Percentiles rank a stretch among this genome's conserved stretches.
These are phyloP conservation scores for Parotocinclus haroldoi DNA, from an alignment of 2,797 vertebrate genomes.

Conservation along the genomic window DNA sequence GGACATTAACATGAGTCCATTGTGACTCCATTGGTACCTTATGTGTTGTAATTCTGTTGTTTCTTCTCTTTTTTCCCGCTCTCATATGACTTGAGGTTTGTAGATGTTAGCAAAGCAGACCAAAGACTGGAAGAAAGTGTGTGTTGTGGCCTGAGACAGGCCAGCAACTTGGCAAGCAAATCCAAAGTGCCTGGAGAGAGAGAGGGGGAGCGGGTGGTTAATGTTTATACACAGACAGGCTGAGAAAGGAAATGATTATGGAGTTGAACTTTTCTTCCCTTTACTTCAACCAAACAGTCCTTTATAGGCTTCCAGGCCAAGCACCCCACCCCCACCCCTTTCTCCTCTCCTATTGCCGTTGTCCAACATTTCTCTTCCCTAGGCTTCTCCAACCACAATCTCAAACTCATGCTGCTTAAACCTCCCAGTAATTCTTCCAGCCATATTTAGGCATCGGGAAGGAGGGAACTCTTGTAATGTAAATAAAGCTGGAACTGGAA, in stretches of 20 bases:
- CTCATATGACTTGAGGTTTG: conserved; percentile 12
- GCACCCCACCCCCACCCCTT: background rate
- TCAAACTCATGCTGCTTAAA: conserved; percentile 23
- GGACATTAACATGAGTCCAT: background rate
- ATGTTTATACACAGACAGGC: conserved; percentile 48
- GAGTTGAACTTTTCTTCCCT: conserved; percentile 27
- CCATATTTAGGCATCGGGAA: conserved; percentile 67
- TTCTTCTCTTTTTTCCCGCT: background rate
- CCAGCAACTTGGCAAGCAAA: conserved; percentile 20
- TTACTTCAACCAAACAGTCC: conserved; percentile 12
- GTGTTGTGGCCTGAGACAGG: conserved; percentile 18
- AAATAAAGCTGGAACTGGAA: conserved; percentile 61
- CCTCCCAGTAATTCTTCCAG: conserved; percentile 60
- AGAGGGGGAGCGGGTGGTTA: conserved; percentile 32
- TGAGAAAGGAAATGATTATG: conserved; percentile 52
- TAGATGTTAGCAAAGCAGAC: conserved; percentile 2
- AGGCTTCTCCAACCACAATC: conserved; percentile 8
- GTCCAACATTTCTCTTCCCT: conserved; percentile 13
- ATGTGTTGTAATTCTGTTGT: background rate
- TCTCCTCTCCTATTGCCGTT: background rate
- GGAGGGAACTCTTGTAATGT: conserved; percentile 59
- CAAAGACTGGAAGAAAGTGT: conserved; percentile 15
- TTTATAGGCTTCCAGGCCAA: conserved; percentile 22
- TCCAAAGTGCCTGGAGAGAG: conserved; percentile 3
- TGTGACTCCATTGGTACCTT: conserved; percentile 12